Base-by-base conservation (phyloP, 2,888 invertebrate genomes). In the Notodromas monacha region DNA sequence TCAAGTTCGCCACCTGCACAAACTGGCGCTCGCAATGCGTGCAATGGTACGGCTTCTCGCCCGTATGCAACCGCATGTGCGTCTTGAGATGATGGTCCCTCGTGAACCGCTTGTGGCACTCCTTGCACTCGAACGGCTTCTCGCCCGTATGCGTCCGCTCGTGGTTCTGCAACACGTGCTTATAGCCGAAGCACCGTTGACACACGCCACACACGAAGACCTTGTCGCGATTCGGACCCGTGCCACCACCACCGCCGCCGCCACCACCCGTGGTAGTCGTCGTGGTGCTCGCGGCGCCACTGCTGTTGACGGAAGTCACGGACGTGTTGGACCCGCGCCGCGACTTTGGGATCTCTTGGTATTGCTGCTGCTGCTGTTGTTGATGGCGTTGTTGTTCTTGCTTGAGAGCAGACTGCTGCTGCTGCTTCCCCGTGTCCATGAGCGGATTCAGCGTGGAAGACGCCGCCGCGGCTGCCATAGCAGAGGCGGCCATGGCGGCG, bases 131-230 rank as follows among this genome's bases (percentile, higher is more conserved):
- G 52, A 79, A 81, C 0, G 81, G 81, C 43, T 81, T 81, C 46
- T 81, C 81, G 0, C 81, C 81, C 1, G 81, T 81, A 48, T 81
- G 81, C 1, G 81, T 84, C 40, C 81, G 63, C 44, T 79, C 79
- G 50, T 81, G 81, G 46, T 81, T 81, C 50, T 81, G 79, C 30
- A 81, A 55, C 12, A 81, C 81, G 50, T 81, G 81, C 45, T 81
- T 81, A 56, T 81, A 81, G 29, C 79, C 79, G 44, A 81, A 81
- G 8, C 70, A 70, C 38, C 77, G 63, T 35, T 68, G 66, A 54
- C 81, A 81, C 29, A 73, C 62, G 32, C 67, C 66, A 50, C 81
- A 84, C 14, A 70, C 73, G 52, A 81, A 81, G 34, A 69, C 66
- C 46, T 76, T 73, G 43, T 76, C 76, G 4, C 41, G 36, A 13